Evolutionary conservation across 64 coral and sea anemone genomes (phyloP).

Genomic region (Orbicella faveolata): DNA sequence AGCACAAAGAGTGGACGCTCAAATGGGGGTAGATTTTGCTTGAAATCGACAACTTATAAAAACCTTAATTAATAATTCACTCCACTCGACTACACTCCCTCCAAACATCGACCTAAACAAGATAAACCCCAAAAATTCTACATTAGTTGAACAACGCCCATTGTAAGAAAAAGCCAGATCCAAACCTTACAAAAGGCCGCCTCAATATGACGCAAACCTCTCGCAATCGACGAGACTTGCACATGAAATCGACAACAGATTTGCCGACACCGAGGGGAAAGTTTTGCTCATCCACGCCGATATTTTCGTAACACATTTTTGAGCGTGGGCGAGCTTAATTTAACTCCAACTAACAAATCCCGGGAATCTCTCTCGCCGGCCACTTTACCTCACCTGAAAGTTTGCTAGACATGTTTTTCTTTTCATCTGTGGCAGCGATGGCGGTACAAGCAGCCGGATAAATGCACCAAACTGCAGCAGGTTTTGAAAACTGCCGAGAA

Average conservation of each 20-base stretch:
- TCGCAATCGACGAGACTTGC: slow-evolving; percentile 12
- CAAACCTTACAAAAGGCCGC: slow-evolving; percentile 17
- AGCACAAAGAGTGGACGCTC: not conserved
- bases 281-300: slow-evolving; percentile 18
- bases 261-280: slow-evolving; percentile 22
- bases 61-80: slow-evolving; percentile 56
- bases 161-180: slow-evolving; percentile 38
- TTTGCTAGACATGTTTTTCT: slow-evolving; percentile 35
- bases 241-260: slow-evolving; percentile 49
- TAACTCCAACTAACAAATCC: slow-evolving; percentile 52
- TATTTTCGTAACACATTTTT: slow-evolving; percentile 55
- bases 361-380: slow-evolving; percentile 37
- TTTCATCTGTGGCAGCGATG: not conserved
- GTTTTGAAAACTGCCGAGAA: slow-evolving; percentile 33
- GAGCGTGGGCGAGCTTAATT: slow-evolving; percentile 56
- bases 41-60: slow-evolving; percentile 51
- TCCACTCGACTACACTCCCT: slow-evolving; percentile 48
- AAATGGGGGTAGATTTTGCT: not conserved
- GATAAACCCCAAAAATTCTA: slow-evolving; percentile 37
- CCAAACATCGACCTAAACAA: slow-evolving; percentile 51
- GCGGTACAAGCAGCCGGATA: slow-evolving; percentile 22
- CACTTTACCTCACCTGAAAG: slow-evolving; percentile 40
- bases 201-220: slow-evolving; percentile 20
- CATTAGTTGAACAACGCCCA: slow-evolving; percentile 40
- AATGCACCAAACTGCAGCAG: slow-evolving; percentile 39